Percentiles rank a stretch among this genome's conserved stretches.
Evolutionary conservation across 2,113 vertebrate genomes (phyloP).

Genomic region (Gallinago media): DNA sequence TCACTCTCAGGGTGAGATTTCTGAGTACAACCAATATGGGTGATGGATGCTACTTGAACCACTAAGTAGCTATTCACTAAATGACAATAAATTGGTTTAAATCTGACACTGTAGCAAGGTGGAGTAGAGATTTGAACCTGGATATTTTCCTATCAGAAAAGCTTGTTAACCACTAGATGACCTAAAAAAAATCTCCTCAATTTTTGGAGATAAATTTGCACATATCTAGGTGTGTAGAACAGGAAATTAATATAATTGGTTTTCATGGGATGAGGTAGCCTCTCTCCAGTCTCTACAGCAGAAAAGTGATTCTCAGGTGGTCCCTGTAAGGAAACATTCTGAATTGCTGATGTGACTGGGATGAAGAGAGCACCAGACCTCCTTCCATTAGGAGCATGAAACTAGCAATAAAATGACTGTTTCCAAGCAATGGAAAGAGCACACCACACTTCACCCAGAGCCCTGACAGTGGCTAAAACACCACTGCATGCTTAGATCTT

Average conservation of each 20-base stretch:
- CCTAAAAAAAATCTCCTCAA: neutral
- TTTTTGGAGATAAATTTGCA: neutral
- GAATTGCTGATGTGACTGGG: neutral
- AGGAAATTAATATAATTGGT: neutral
- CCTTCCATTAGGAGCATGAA: neutral
- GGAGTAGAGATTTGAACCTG: neutral
- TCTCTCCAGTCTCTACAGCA: neutral
- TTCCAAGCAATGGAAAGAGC: neutral
- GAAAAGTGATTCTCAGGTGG: neutral
- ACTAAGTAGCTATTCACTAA: neutral
- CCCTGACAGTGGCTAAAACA: neutral
- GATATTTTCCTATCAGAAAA: neutral
- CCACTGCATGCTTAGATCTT: neutral
- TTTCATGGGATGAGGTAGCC: neutral
- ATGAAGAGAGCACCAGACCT: neutral
- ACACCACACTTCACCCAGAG: neutral
- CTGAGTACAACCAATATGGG: fast-evolving
- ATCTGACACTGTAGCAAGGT: neutral
- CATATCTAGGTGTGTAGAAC: neutral
- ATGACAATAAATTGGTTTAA: neutral
- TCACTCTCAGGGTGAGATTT: neutral
- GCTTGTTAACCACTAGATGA: neutral
- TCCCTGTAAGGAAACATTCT: neutral
- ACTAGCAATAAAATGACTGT: neutral
- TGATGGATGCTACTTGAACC: neutral